Base-by-base conservation (phyloP, 2,888 invertebrate species). In the Sinelater perroti region DNA sequence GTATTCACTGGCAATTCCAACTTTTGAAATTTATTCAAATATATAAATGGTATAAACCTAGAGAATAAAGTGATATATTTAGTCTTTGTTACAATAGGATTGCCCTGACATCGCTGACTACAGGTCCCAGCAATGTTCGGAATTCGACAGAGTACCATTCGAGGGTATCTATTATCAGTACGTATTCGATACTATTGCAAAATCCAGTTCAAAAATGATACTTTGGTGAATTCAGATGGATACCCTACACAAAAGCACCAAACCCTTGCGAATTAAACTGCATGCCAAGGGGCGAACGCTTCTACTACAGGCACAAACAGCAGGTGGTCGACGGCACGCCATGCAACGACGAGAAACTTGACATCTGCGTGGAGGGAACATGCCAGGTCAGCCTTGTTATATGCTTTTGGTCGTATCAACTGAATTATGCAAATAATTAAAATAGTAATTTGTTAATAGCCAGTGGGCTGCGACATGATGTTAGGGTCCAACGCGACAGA, bases 251-350 rank as follows among this genome's bases (percentile, higher is more conserved):
- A 31, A 91, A 90, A 72, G 92, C 90, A 2, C 87, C 89, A 8
- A 93, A 94, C 76, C 91, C 91, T 16, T 99, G 98, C 78, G 95
- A 97, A 77, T 81, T 98, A 70, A 95, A 95, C 79, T 98, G 98
- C 79, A 94, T 93, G 90, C 96, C 97, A 0, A 85, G 85, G 59
- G 91, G 91, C 1, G 94, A 94, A 74, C 83, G 93, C 60, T 95
- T 97, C 80, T 97, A 96, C 81, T 93, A 91, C 80, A 85, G 92
- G 11, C 93, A 95, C 73, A 88, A 87, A 67, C 80, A 84, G 60
- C 87, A 88, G 75, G 90, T 97, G 63, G 82, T 87, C 61, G 90
- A 98, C 82, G 89, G 95, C 30, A 95, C 93, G 35, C 82, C 88
- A 67, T 92, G 95, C 78, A 87, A 86, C 70, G 86, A 92, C 58